Evolutionary conservation across 2,113 vertebrate species (phyloP), one percentile per base, ranked within the genome.

Genomic region (Numida meleagris): DNA sequence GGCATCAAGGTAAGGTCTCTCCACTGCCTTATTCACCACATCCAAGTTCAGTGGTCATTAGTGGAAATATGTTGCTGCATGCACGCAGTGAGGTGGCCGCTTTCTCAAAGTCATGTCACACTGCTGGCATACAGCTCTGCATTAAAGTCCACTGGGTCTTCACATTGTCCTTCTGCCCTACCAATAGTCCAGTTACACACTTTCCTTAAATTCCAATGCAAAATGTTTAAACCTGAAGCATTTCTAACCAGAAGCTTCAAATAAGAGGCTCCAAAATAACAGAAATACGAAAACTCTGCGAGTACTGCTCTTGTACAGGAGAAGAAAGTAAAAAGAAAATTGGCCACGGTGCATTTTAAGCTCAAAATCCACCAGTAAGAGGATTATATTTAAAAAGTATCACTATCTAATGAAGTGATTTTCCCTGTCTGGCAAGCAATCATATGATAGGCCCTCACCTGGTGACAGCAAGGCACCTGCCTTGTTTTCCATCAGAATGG

Each of bases 371-470:
- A 89, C 40, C 71, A 53, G 6, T 93, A 92, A 93, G 89, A 48
- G 12, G 91, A 93, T 92, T 94, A 89, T 71, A 87, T 87, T 76
- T 61, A 79, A 33, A 90, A 85, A 63, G 27, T 84, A 87, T 79
- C 3, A 3, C 76, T 83, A 55, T 38, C 88, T 88, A 93, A 89
- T 45, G 31, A 91, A 79, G 67, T 57, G 80, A 76, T 91, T 94
- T 93, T 77, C 63, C 70, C 59, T 87, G 58, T 75, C 70, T 73
- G 58, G 66, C 46, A 90, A 72, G 36, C 27, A 87, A 50, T 70
- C 74, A 82, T 36, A 58, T 24, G 18, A 89, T 17, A 84, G 58
- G 63, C n/a, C 18, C 48, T 90, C 73, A 85, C 48, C 51, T 3
- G 63, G 45, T 55, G 38, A 66, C 8, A 71, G 27, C 14, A 82